These are phyloP conservation scores for Drosophila vallismaia DNA, from an alignment of 2,888 invertebrate genomes.

Conservation along the genomic window DNA sequence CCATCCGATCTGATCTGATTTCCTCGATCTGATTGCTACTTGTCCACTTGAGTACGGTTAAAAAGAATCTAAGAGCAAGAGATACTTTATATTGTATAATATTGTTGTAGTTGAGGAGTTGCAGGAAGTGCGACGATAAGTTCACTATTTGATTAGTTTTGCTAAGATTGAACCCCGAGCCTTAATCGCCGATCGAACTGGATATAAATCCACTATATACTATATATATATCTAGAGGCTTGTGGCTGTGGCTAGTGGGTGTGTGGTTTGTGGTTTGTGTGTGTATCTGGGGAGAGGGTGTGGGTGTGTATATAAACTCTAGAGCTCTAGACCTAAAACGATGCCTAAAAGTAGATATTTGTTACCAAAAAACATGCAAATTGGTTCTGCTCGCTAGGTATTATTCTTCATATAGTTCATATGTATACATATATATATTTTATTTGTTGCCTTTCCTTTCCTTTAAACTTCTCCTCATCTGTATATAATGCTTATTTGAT, in stretches of 20 bases:
- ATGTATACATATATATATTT: slow-evolving; percentile 54
- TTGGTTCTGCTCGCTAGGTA: slow-evolving; percentile 74
- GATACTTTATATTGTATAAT: slow-evolving; percentile 43
- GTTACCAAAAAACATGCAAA: slow-evolving; percentile 75
- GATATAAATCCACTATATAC: neutral
- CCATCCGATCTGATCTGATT: slow-evolving; percentile 50
- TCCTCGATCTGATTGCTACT: slow-evolving; percentile 33
- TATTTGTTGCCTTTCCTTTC: slow-evolving; percentile 52
- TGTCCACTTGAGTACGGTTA: slow-evolving; percentile 44
- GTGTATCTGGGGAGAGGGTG: slow-evolving; percentile 38
- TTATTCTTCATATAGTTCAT: slow-evolving; percentile 64
- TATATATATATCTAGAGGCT: slow-evolving; percentile 18
- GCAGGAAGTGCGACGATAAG: slow-evolving; percentile 73
- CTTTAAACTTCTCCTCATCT: slow-evolving; percentile 40
- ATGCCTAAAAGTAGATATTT: slow-evolving; percentile 65
- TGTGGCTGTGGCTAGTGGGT: slow-evolving; percentile 26
- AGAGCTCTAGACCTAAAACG: slow-evolving; percentile 74
- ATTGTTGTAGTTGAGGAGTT: slow-evolving; percentile 45
- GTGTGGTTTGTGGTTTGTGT: slow-evolving; percentile 30
- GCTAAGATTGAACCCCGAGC: slow-evolving; percentile 72
- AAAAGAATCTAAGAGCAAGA: slow-evolving; percentile 72
- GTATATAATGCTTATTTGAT: slow-evolving; percentile 75
- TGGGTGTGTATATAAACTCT: slow-evolving; percentile 63
- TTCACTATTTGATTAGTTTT: slow-evolving; percentile 72
- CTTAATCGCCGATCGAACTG: slow-evolving; percentile 11